Conservation (phyloP, 2,797 vertebrate genomes). For the Danio tinwini region DNA sequence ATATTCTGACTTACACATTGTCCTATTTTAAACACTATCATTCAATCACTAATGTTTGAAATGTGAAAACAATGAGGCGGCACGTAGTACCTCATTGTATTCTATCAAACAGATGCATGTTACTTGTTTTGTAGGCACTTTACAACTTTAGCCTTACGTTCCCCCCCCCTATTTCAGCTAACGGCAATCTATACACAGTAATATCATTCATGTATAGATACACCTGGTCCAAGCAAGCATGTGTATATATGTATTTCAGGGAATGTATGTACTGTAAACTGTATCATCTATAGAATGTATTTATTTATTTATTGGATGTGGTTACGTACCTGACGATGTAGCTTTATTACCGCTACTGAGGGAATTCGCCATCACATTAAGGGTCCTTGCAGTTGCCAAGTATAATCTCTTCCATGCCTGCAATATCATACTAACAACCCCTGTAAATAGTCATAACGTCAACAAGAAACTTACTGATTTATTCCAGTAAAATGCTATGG, state of each 20-base stretch:
- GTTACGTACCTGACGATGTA: conserved; percentile 70
- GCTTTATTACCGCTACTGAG: conserved; percentile 54
- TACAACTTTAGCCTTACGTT: background rate
- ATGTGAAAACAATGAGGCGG: conserved; percentile 11
- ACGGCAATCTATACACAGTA: conserved; percentile 24
- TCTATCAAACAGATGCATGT: conserved; percentile 28
- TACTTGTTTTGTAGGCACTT: background rate
- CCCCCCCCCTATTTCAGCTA: background rate
- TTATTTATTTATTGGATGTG: conserved; percentile 75
- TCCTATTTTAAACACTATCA: background rate
- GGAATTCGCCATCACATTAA: conserved; percentile 60
- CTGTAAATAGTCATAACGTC: conserved; percentile 43
- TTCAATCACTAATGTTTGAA: background rate
- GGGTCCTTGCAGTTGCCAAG: conserved; percentile 71
- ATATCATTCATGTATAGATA: conserved; percentile 55
- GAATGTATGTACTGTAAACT: conserved; percentile 84
- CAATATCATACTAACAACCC: conserved; percentile 59
- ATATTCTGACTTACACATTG: background rate
- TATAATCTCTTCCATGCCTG: conserved; percentile 72
- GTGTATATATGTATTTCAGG: conserved; percentile 82
- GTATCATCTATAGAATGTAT: conserved; percentile 82
- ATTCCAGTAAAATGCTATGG: conserved; percentile 20
- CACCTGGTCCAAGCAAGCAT: conserved; percentile 70
- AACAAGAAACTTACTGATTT: conserved; percentile 7
- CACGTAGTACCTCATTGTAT: conserved; percentile 2